phyloP scores from a whole-genome alignment of 2,797 vertebrate species.

The Moxostoma hubbsi region DNA sequence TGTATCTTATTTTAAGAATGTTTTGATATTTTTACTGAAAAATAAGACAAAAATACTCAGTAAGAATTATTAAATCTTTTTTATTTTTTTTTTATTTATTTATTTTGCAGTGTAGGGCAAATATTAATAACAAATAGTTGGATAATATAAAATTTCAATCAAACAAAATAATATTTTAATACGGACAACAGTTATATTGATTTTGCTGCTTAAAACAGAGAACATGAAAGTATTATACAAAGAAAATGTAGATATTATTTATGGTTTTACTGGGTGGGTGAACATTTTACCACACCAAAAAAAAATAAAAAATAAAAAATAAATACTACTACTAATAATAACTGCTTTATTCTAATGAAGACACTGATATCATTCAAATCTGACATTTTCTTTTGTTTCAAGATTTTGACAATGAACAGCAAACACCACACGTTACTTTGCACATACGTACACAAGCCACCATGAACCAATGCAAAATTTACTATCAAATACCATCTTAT shows the following conservation, averaged over 20 bases:
- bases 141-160: background rate
- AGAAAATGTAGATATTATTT: slow-evolving; percentile 64
- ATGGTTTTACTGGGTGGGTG: slow-evolving; percentile 68
- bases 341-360: background rate
- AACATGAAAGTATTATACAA: slow-evolving; percentile 61
- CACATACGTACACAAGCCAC: slow-evolving; percentile 42
- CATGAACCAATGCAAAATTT: slow-evolving; percentile 4
- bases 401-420: slow-evolving; percentile 58
- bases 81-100: background rate
- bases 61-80: background rate
- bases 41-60: no score
- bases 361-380: slow-evolving; percentile 63
- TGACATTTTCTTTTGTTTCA: slow-evolving; percentile 66
- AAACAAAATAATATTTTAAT: background rate
- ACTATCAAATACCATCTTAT: slow-evolving; percentile 6
- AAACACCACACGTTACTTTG: slow-evolving; percentile 69
- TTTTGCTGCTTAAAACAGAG: slow-evolving; percentile 47
- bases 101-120: background rate
- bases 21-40: no score
- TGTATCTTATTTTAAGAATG: no score
- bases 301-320: no score
- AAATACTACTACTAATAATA: no score
- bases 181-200: background rate
- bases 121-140: background rate
- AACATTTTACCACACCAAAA: slow-evolving; percentile 56